A percentile compares a stretch with the other conserved stretches of the same genome.
These are phyloP conservation scores for Trissolcus japonicus DNA, from an alignment of 2,888 invertebrate genomes.

Conservation along the genomic window DNA sequence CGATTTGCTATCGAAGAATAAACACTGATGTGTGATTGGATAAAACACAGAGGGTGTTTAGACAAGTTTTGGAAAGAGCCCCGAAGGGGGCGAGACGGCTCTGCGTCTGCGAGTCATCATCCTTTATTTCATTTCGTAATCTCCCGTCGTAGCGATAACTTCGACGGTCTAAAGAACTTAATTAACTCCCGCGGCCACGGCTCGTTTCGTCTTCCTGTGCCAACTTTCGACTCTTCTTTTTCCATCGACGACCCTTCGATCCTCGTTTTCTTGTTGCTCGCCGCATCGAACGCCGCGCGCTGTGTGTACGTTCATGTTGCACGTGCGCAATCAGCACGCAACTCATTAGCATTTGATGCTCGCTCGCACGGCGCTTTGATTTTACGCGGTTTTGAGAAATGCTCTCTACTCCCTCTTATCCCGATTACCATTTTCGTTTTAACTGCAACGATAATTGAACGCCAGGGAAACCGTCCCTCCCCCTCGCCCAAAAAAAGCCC, in stretches of 20 bases:
- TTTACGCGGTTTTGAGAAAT: slow-evolving; percentile 64
- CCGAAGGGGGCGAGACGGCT: slow-evolving; percentile 28
- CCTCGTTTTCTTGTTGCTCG: slow-evolving; percentile 40
- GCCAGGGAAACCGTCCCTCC: slow-evolving; percentile 5
- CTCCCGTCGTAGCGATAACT: slow-evolving; percentile 57
- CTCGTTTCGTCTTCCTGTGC: slow-evolving; percentile 50
- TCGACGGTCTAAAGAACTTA: slow-evolving; percentile 57
- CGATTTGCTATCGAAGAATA: too few relatives aligned
- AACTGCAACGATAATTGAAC: slow-evolving; percentile 63
- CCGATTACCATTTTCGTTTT: slow-evolving; percentile 68
- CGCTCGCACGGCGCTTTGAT: slow-evolving; percentile 66
- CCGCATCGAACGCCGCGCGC: slow-evolving; percentile 6
- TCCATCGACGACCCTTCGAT: slow-evolving; percentile 47
- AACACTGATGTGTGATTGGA: slow-evolving; percentile 25
- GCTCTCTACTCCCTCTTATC: slow-evolving; percentile 63
- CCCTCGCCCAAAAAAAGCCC: too few relatives aligned
- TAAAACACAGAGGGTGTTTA: slow-evolving; percentile 40
- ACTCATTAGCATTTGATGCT: slow-evolving; percentile 72
- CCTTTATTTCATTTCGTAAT: slow-evolving; percentile 57
- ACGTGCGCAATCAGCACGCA: slow-evolving; percentile 37
- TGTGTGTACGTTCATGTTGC: slow-evolving; percentile 5
- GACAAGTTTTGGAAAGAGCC: slow-evolving; percentile 40
- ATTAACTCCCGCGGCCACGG: slow-evolving; percentile 58
- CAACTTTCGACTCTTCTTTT: slow-evolving; percentile 42
- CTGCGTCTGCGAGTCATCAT: slow-evolving; percentile 51